Evolutionary conservation across 1,140 invertebrate species (phyloP).

Genomic region (Cylas formicarius): DNA sequence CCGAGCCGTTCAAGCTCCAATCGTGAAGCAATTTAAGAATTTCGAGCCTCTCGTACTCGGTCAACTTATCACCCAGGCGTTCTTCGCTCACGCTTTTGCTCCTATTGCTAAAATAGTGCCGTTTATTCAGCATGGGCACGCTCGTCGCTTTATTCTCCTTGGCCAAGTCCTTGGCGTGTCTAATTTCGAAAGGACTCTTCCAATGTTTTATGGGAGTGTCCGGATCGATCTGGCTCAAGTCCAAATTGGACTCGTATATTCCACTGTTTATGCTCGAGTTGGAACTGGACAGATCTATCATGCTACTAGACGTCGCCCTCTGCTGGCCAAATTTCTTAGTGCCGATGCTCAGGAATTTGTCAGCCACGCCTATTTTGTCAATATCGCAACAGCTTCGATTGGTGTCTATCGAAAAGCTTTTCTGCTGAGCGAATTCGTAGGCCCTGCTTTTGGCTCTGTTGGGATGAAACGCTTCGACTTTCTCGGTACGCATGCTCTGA

Average conservation of each 20-base stretch:
- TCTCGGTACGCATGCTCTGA: slow-evolving; percentile 22
- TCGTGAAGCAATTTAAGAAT: slow-evolving; percentile 50
- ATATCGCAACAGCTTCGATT: slow-evolving; percentile 27
- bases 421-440: slow-evolving; percentile 31
- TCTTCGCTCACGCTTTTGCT: slow-evolving; percentile 35
- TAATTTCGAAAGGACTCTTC: slow-evolving; percentile 50
- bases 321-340: slow-evolving; percentile 27
- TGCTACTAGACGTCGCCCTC: slow-evolving; percentile 28
- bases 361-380: slow-evolving; percentile 25
- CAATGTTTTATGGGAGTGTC: slow-evolving; percentile 40
- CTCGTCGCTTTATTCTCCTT: slow-evolving; percentile 40
- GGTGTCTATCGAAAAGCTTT: slow-evolving; percentile 36
- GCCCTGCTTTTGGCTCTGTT: slow-evolving; percentile 21
- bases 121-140: slow-evolving; percentile 28
- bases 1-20: slow-evolving; percentile 44
- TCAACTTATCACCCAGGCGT: slow-evolving; percentile 37
- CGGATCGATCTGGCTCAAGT: slow-evolving; percentile 37
- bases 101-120: slow-evolving; percentile 21
- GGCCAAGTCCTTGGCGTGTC: slow-evolving; percentile 49
- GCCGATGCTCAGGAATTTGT: slow-evolving; percentile 31
- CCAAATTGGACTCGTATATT: slow-evolving; percentile 37
- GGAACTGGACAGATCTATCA: slow-evolving; percentile 40
- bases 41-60: slow-evolving; percentile 45
- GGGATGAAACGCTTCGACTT: slow-evolving; percentile 24
- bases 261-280: slow-evolving; percentile 40